A percentile compares a stretch with the other conserved stretches of the same genome.
These are phyloP conservation scores for Xylophagus ater DNA, from an alignment of 2,888 invertebrate genomes.

Conservation along the genomic window DNA sequence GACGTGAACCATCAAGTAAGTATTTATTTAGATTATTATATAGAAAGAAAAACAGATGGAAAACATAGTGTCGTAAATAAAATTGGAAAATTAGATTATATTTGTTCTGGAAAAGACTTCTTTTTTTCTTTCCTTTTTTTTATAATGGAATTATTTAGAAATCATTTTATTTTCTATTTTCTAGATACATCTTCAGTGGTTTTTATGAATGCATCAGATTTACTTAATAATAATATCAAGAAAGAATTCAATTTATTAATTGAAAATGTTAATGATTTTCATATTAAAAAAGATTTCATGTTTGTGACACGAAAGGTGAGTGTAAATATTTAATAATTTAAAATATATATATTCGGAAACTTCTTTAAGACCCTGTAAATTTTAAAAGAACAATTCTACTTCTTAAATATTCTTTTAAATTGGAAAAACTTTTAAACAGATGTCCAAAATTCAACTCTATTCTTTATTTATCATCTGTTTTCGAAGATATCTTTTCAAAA, in stretches of 20 bases:
- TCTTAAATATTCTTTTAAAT: no score
- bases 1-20: slow-evolving; percentile 50
- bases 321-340: no score
- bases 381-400: no score
- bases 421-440: no score
- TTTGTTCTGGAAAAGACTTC: neutral
- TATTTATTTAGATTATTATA: neutral
- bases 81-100: no score
- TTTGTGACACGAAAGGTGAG: slow-evolving; percentile 61
- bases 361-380: no score
- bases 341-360: no score
- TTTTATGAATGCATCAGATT: slow-evolving; percentile 22
- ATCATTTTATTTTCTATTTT: slow-evolving; percentile 6
- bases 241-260: slow-evolving; percentile 39
- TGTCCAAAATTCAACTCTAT: no score
- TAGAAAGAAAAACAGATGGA: neutral
- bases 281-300: slow-evolving; percentile 72
- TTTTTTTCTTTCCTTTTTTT: neutral
- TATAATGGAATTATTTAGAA: neutral
- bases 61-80: no score
- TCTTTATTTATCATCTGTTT: no score
- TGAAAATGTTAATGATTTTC: slow-evolving; percentile 66
- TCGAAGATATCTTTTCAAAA: no score
- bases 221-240: slow-evolving; percentile 17
- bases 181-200: slow-evolving; percentile 23